A percentile compares a stretch with the other conserved stretches of the same genome.
These are phyloP conservation scores for Trinorchestia longiramus DNA, from an alignment of 1,140 invertebrate genomes.

Conservation along the genomic window DNA sequence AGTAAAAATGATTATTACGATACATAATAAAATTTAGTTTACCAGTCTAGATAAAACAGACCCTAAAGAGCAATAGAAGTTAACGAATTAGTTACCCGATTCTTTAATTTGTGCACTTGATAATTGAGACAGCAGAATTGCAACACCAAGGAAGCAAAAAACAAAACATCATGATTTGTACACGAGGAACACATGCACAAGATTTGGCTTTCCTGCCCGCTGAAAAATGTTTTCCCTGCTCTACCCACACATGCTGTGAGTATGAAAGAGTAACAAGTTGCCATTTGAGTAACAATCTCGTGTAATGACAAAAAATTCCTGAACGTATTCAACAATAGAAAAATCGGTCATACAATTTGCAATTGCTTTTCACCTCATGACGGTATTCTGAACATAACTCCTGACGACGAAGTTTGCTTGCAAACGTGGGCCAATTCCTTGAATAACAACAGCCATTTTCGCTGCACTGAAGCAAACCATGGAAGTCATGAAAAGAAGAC, in stretches of 20 bases:
- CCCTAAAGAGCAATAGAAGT: background rate
- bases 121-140: background rate
- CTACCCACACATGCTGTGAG: background rate
- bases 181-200: background rate
- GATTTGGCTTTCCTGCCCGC: background rate
- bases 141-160: background rate
- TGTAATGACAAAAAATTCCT: no score
- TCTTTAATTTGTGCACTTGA: background rate
- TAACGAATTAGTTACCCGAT: no score
- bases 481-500: background rate
- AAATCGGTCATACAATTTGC: no score
- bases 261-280: background rate
- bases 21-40: background rate
- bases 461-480: no score
- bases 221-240: background rate
- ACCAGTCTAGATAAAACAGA: background rate
- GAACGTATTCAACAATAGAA: no score
- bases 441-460: no score
- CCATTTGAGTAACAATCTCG: background rate
- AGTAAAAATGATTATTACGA: background rate
- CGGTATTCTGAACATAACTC: no score
- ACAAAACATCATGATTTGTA: background rate
- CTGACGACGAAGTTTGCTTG: no score
- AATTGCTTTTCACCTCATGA: no score
- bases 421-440: no score